Evolutionary conservation across 2,888 invertebrate species (phyloP).

Genomic region (Caenorhabditis drosophilae): DNA sequence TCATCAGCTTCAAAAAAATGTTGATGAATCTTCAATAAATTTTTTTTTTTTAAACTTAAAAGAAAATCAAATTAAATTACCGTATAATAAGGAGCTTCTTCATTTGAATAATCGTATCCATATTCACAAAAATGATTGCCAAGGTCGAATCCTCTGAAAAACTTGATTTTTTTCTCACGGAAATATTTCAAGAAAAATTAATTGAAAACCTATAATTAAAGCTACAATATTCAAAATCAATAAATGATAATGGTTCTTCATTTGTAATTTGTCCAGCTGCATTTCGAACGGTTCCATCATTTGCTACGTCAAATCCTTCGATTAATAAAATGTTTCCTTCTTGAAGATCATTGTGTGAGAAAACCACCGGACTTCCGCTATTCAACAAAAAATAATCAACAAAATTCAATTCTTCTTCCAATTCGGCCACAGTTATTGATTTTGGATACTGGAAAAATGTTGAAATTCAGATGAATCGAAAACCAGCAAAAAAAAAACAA

Average conservation of each 20-base stretch:
- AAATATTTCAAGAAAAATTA: no score
- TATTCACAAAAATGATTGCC: constrained; percentile 57
- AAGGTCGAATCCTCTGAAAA: constrained; percentile 53
- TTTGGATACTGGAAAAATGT: constrained; percentile 43
- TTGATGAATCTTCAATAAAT: constrained; percentile 34
- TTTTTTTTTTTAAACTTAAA: no score
- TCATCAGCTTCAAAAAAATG: constrained; percentile 44
- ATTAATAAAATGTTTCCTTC: constrained; percentile 53
- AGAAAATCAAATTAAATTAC: neutral
- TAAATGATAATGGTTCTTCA: constrained; percentile 45
- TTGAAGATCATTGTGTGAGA: constrained; percentile 70
- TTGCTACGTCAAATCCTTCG: constrained; percentile 40
- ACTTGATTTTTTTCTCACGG: neutral
- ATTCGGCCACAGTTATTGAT: constrained; percentile 40
- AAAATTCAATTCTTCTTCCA: constrained; percentile 52
- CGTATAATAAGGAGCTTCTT: constrained; percentile 43
- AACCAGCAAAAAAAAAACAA: neutral
- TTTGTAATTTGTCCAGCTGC: constrained; percentile 21
- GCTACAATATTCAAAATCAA: constrained; percentile 55
- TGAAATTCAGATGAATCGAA: neutral
- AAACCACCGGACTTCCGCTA: constrained; percentile 75
- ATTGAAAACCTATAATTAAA: constrained; percentile 59
- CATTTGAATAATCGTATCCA: constrained; percentile 46
- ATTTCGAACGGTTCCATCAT: constrained; percentile 39
- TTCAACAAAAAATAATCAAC: constrained; percentile 48